Evolutionary conservation across 2,113 vertebrate species (phyloP).

Genomic region (Triplophysa tibetana): DNA sequence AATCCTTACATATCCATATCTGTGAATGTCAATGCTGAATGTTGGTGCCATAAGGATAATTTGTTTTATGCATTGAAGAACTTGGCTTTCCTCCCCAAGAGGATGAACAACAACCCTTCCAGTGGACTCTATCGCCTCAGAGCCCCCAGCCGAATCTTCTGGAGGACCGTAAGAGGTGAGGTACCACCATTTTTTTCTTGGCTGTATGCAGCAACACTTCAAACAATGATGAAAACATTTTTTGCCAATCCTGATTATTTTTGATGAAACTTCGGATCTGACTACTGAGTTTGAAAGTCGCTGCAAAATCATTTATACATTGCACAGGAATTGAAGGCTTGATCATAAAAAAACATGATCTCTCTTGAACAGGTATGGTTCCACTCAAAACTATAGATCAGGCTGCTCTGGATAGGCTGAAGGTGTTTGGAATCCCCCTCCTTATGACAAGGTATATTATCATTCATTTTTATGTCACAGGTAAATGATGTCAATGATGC

Average conservation of each 20-base stretch:
- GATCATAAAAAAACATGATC: background rate
- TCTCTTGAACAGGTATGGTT: conserved; percentile 79
- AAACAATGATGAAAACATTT: conserved; percentile 70
- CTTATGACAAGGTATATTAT: conserved; percentile 84
- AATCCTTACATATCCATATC: too few species aligned
- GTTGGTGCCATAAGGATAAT: background rate
- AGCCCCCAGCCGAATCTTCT: conserved; percentile 91
- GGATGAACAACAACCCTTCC: conserved; percentile 95
- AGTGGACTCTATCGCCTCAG: conserved; percentile 90
- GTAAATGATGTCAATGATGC: conserved; percentile 74
- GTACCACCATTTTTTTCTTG: background rate
- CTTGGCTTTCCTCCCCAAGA: conserved; percentile 87
- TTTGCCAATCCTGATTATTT: conserved; percentile 69
- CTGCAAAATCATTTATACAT: background rate
- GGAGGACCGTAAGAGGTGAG: conserved; percentile 89
- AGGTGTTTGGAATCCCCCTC: conserved; percentile 89
- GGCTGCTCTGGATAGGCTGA: conserved; percentile 87
- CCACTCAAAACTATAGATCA: conserved; percentile 94
- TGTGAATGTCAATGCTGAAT: background rate
- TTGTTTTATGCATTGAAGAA: conserved; percentile 82
- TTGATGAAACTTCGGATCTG: conserved; percentile 78
- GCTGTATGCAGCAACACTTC: background rate
- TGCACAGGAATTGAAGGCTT: background rate
- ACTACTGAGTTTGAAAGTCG: conserved; percentile 71
- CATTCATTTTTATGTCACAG: background rate